Evolutionary conservation across 2,797 vertebrate species (phyloP), one percentile per base, ranked within the genome.

Genomic region (Gila robusta): DNA sequence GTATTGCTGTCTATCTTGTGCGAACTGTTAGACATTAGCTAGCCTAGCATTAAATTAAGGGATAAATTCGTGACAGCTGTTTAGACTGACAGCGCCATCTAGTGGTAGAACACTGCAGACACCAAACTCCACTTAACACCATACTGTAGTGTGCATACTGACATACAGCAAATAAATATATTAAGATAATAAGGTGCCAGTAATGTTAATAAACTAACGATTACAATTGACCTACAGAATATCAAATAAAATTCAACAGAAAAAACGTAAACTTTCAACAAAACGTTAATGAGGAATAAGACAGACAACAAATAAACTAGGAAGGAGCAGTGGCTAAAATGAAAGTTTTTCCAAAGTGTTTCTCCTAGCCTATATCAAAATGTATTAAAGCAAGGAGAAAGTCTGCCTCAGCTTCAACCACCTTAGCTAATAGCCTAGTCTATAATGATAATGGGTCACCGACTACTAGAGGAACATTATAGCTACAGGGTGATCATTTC

Each of bases 1-100:
- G 47, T 0, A 49, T 49, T 5, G 52, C 2, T 54, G 52, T 6
- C 0, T 54, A 2, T 6, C 17, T 54, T 54, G 6, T 11, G 23
- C 2, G 1, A 8, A 11, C 28, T 81, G 26, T 35, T 39, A n/a
- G 6, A 54, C 19, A 71, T 35, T 19, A 5, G 6, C 9, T 49
- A 49, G 47, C 47, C 14, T 17, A 49, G 14, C 14, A 49, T 49
- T 16, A 49, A 47, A 47, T 47, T 16, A 47, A 47, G 44, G 44
- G 47, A 49, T 16, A 16, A 49, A 49, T 49, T 14, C 47, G 1
- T 52, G 73, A 47, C 67, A 82, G 54, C 78, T 83, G 92, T 93
- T 93, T 90, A 93, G 92, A 85, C 88, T 91, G 87, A 94, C 87
- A 95, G 93, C 94, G 92, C 92, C 96, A 96, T 95, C 96, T 96